Conservation (phyloP, 2,888 invertebrate species). For the Baronia brevicornis region DNA sequence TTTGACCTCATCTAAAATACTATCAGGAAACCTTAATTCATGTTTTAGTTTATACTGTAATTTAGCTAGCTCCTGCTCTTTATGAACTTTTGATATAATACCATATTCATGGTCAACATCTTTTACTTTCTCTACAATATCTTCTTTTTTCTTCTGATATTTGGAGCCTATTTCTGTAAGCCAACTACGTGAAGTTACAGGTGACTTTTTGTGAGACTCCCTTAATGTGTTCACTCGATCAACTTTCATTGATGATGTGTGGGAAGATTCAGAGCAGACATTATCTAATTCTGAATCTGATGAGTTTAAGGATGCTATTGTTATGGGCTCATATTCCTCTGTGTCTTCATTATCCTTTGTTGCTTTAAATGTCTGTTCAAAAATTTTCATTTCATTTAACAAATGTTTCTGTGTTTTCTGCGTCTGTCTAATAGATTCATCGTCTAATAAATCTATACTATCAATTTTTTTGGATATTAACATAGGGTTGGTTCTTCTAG, state of each 20-base stretch:
- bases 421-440: slow-evolving; percentile 49
- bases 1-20: slow-evolving; percentile 57
- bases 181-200: slow-evolving; percentile 71
- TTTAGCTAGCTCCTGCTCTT: slow-evolving; percentile 57
- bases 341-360: slow-evolving; percentile 40
- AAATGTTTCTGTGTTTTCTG: slow-evolving; percentile 48
- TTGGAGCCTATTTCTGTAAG: slow-evolving; percentile 63
- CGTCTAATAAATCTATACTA: slow-evolving; percentile 48
- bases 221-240: slow-evolving; percentile 74
- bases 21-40: slow-evolving; percentile 68
- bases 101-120: slow-evolving; percentile 62
- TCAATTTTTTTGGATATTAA: slow-evolving; percentile 36
- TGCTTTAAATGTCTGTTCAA: slow-evolving; percentile 39
- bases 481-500: slow-evolving; percentile 37
- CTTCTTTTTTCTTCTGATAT: slow-evolving; percentile 55
- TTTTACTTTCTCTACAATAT: slow-evolving; percentile 57
- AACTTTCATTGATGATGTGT: slow-evolving; percentile 50
- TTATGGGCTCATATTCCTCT: slow-evolving; percentile 60
- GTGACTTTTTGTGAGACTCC: slow-evolving; percentile 69
- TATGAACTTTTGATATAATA: slow-evolving; percentile 64
- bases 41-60: slow-evolving; percentile 60
- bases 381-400: slow-evolving; percentile 46
- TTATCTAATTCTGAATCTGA: slow-evolving; percentile 65
- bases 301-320: slow-evolving; percentile 61
- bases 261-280: slow-evolving; percentile 56